Percentiles rank a stretch among this genome's conserved stretches.
Conservation (phyloP, 1,140 invertebrate species). For the Zaprionus tsacasi region DNA sequence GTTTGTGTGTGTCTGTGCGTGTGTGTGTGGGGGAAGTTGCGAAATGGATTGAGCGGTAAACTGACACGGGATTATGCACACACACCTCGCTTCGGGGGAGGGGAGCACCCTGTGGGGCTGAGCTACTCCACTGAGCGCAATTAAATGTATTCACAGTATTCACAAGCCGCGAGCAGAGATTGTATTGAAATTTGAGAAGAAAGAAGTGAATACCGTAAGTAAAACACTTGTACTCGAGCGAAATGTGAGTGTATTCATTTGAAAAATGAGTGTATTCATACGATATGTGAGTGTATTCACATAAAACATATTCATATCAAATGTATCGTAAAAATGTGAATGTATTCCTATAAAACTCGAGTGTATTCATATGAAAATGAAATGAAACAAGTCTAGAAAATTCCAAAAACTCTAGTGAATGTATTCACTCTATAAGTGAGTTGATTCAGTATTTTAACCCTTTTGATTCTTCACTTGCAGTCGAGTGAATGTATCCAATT, state of each 20-base stretch:
- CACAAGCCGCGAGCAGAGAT: neutral
- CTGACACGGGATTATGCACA: constrained; percentile 4
- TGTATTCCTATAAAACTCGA: neutral
- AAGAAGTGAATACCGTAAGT: neutral
- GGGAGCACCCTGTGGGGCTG: neutral
- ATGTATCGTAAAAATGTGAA: neutral
- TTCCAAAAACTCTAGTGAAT: too few relatives aligned
- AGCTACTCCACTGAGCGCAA: constrained; percentile 7
- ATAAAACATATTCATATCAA: too few relatives aligned
- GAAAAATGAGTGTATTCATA: neutral
- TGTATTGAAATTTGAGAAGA: too few relatives aligned
- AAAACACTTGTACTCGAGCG: neutral
- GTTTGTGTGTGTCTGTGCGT: neutral
- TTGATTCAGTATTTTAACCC: neutral
- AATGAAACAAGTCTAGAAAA: too few relatives aligned
- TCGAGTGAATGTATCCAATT: neutral
- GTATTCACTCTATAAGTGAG: too few relatives aligned
- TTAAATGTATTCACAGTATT: constrained; percentile 12
- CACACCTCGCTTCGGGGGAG: neutral
- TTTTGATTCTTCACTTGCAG: neutral
- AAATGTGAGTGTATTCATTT: neutral
- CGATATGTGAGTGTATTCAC: neutral
- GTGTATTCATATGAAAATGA: neutral
- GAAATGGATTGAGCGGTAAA: constrained; percentile 5
- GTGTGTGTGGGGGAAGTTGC: neutral